A percentile compares a stretch with the other conserved stretches of the same genome.
Conservation (phyloP, 1,140 invertebrate species). For the Globodera ellingtonae region DNA sequence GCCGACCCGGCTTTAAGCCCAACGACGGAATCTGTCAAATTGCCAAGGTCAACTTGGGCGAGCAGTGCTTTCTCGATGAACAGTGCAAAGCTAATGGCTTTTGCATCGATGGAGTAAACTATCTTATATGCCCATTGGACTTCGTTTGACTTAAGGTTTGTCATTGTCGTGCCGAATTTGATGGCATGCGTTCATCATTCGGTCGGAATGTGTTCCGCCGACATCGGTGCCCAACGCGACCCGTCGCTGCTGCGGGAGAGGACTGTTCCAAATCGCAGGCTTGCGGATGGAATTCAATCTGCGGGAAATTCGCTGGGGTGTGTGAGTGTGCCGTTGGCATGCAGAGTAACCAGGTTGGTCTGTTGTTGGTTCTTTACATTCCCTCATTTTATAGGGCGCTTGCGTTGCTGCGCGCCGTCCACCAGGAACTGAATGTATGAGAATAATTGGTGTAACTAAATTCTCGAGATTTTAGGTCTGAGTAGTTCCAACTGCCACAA, state of each 20-base stretch:
- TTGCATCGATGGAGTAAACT: conserved; percentile 50
- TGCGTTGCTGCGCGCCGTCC: conserved; percentile 32
- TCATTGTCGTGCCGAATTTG: background rate
- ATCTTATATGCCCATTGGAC: background rate
- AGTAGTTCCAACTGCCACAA: conserved; percentile 54
- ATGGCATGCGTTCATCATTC: background rate
- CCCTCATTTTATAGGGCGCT: conserved; percentile 7
- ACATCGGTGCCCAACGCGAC: conserved; percentile 34
- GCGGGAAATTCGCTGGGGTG: conserved; percentile 54
- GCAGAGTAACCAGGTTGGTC: conserved; percentile 37
- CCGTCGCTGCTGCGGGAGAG: conserved; percentile 53
- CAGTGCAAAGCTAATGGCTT: conserved; percentile 51
- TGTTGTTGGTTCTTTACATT: background rate
- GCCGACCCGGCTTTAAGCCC: conserved; percentile 53
- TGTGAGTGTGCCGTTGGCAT: conserved; percentile 61
- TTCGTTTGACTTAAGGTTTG: conserved; percentile 17
- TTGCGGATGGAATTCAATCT: conserved; percentile 59
- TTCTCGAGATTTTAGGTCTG: conserved; percentile 10
- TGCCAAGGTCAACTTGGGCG: conserved; percentile 45
- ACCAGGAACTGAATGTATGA: conserved; percentile 26
- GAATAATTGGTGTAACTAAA: background rate
- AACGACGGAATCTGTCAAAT: conserved; percentile 49
- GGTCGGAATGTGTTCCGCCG: conserved; percentile 21
- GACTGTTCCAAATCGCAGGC: conserved; percentile 50
- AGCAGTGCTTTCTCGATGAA: conserved; percentile 52